Evolutionary conservation across 2,113 vertebrate genomes (phyloP).

Genomic region (Cryptotis parvus): DNA sequence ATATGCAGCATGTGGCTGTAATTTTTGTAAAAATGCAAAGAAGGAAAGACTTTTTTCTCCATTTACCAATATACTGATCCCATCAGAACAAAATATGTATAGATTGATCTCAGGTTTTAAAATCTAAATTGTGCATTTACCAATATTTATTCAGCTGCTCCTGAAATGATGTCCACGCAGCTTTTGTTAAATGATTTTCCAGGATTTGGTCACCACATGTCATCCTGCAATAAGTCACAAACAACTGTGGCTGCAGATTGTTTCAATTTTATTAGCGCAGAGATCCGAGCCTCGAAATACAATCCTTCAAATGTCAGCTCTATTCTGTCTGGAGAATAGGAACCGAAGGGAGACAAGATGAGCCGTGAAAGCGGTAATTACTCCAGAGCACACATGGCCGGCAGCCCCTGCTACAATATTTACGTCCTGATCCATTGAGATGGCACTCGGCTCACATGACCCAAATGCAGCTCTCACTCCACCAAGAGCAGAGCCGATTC

Average conservation of each 20-base stretch:
- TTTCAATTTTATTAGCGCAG: background rate
- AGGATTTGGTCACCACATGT: background rate
- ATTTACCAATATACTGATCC: background rate
- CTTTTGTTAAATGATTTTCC: background rate
- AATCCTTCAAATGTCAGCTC: background rate
- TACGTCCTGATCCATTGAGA: background rate
- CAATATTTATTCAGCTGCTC: background rate
- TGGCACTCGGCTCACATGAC: conserved; percentile 32
- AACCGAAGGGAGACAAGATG: background rate
- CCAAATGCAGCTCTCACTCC: conserved; percentile 43
- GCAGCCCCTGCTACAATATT: conserved; percentile 54
- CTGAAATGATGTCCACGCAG: too few relatives aligned
- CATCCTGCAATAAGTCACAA: background rate
- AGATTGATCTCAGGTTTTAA: background rate
- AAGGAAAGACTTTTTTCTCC: background rate
- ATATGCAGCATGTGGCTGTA: background rate
- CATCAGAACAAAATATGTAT: too few relatives aligned
- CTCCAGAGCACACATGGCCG: background rate
- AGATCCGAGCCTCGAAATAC: background rate
- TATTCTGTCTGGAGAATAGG: background rate
- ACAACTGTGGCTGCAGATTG: background rate
- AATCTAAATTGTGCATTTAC: background rate
- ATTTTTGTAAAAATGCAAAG: background rate
- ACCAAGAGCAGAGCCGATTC: conserved; percentile 54
- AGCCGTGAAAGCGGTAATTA: background rate